Base-by-base conservation (phyloP, 2,888 invertebrate species). In the Scaptomyza caliginosa region DNA sequence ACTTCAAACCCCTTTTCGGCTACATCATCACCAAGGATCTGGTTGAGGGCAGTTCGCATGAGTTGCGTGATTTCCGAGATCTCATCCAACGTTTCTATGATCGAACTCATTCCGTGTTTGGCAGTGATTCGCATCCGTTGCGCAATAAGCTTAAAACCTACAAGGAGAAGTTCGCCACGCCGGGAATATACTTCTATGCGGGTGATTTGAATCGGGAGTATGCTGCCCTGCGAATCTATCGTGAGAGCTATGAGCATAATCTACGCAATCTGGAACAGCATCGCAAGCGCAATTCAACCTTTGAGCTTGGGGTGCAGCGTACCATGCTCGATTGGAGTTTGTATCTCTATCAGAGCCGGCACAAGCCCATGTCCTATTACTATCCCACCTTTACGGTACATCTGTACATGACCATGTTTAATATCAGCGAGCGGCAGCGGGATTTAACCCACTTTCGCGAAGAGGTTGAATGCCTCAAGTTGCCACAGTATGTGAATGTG, bases 311-410 rank as follows among this genome's bases (percentile, higher is more conserved):
- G 2, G 75, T 83, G 3, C 76, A 80, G 26, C 86, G 85, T 0
- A 87, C 86, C 0, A 86, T 90, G 74, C 77, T 91, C 17, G 89
- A 90, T 49, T 90, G 90, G 90, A 89, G 85, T 17, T 51, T 90
- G 30, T 90, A 89, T 65, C 67, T 91, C 4, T 88, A 77, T 42
- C 90, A 90, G 67, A 90, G 91, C 48, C 89, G 88, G 0, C 70
- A 85, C 39, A 90, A 90, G 48, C 90, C 90, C 0, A 90, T 90
- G 89, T 89, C 90, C 1, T 90, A 90, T 36, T 90, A 86, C 56
- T 90, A 85, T 67, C 54, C 90, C 16, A 90, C 90, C 0, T 74
- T 90, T 2, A 88, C 86, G 48, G 89, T 89, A 0, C 91, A 91
- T 42, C 67, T 90, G 1, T 90, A 90, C 75, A 90, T 90, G 90